Percentiles rank a stretch among this genome's conserved stretches.
Conservation (phyloP, 2,888 invertebrate genomes). For the Mamestra brassicae region DNA sequence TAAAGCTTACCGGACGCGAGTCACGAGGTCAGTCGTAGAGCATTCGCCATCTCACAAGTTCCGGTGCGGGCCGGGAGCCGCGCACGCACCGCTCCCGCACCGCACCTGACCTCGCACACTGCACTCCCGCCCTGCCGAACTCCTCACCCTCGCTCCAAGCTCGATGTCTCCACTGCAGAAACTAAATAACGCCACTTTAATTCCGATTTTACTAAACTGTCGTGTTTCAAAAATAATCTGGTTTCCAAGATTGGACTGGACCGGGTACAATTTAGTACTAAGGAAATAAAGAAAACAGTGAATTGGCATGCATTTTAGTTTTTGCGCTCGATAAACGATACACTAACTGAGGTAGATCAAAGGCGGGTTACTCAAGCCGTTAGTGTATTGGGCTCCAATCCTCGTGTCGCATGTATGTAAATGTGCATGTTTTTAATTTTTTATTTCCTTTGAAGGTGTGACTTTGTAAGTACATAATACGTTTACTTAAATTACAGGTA, state of each 20-base stretch:
- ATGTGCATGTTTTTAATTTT: conserved; percentile 49
- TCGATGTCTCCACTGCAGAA: conserved; percentile 64
- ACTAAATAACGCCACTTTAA: conserved; percentile 60
- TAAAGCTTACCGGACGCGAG: conserved; percentile 81
- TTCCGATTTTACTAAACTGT: conserved; percentile 45
- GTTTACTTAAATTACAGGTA: neutral
- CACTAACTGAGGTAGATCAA: conserved; percentile 38
- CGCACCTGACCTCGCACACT: conserved; percentile 72
- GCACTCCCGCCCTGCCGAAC: conserved; percentile 69
- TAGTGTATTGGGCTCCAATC: conserved; percentile 69
- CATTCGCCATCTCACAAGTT: conserved; percentile 91
- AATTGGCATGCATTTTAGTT: conserved; percentile 50
- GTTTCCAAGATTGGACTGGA: conserved; percentile 1
- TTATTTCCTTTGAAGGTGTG: conserved; percentile 45
- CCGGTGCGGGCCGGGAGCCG: conserved; percentile 83
- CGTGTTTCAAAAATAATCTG: conserved; percentile 10
- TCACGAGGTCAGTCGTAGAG: conserved; percentile 90
- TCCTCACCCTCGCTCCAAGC: conserved; percentile 66
- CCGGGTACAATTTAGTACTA: conserved; percentile 52
- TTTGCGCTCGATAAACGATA: conserved; percentile 46
- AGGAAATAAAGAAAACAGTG: conserved; percentile 44
- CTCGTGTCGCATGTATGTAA: conserved; percentile 68
- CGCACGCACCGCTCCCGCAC: conserved; percentile 59
- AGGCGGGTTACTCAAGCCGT: conserved; percentile 54
- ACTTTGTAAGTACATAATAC: neutral